Evolutionary conservation across 1,140 invertebrate species (phyloP).

Genomic region (Homalodisca vitripennis): DNA sequence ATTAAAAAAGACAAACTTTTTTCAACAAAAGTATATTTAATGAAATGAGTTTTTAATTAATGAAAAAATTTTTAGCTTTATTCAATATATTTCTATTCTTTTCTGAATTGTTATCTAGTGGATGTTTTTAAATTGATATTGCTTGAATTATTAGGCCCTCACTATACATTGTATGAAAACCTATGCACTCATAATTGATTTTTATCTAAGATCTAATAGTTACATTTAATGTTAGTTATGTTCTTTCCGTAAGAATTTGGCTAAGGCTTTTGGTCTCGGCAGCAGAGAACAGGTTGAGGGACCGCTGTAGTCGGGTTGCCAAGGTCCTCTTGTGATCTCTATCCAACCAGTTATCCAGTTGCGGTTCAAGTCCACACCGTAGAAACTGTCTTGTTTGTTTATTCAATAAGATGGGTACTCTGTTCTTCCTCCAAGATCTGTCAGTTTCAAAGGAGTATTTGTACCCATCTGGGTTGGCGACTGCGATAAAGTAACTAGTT

Average conservation of each 20-base stretch:
- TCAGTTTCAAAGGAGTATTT: conserved; percentile 61
- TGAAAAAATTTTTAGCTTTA: too few species aligned
- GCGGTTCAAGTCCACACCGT: conserved; percentile 65
- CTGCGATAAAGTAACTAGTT: conserved; percentile 68
- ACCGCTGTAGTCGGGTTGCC: conserved; percentile 76
- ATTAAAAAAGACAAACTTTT: too few species aligned
- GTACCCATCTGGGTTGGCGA: conserved; percentile 69
- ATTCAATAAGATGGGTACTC: conserved; percentile 2
- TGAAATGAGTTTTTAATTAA: too few species aligned
- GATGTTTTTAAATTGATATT: too few species aligned
- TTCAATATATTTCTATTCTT: too few species aligned
- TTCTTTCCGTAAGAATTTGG: conserved; percentile 36
- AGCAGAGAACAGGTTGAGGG: conserved; percentile 77
- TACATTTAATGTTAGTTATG: conserved; percentile 46
- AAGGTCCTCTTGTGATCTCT: conserved; percentile 62
- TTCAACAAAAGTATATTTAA: too few species aligned
- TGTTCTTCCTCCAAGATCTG: conserved; percentile 73
- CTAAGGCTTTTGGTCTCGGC: conserved; percentile 69
- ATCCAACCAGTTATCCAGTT: conserved; percentile 70
- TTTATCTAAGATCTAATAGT: too few species aligned
- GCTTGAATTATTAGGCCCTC: too few species aligned
- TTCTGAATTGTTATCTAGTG: too few species aligned
- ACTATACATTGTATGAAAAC: too few species aligned
- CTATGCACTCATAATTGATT: too few species aligned
- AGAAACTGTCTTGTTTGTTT: conserved; percentile 27